Conservation (phyloP, 2,888 invertebrate genomes). For the Polia nebulosa region DNA sequence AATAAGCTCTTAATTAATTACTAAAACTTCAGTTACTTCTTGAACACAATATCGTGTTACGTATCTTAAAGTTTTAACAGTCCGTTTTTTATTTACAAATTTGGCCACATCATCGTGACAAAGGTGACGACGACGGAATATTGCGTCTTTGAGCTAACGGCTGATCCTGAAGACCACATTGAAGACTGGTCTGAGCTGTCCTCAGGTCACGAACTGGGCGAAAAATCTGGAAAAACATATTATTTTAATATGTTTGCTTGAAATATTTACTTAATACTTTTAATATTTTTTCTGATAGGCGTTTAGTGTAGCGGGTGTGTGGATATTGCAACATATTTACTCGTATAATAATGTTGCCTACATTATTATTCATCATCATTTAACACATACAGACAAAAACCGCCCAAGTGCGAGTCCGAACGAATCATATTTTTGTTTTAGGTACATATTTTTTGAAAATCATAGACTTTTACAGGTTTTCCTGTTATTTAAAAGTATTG, state of each 20-base stretch:
- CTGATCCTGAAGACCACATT: conserved; percentile 76
- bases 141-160: conserved; percentile 34
- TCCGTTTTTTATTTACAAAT: conserved; percentile 35
- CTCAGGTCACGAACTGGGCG: conserved; percentile 83
- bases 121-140: conserved; percentile 14
- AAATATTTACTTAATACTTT: no score
- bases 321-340: background rate
- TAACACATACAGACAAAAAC: background rate
- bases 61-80: background rate
- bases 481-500: no score
- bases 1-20: conserved; percentile 53
- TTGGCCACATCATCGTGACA: conserved; percentile 11
- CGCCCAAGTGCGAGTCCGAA: no score
- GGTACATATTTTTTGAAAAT: no score
- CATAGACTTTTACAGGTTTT: no score
- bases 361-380: no score
- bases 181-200: conserved; percentile 77
- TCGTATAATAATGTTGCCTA: no score
- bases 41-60: conserved; percentile 45
- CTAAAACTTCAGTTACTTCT: conserved; percentile 23
- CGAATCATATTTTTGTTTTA: no score
- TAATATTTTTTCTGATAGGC: no score
- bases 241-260: no score
- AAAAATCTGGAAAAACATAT: conserved; percentile 73
- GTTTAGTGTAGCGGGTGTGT: background rate